Evolutionary conservation across 2,888 invertebrate genomes (phyloP).

Genomic region (Zygaena filipendulae): DNA sequence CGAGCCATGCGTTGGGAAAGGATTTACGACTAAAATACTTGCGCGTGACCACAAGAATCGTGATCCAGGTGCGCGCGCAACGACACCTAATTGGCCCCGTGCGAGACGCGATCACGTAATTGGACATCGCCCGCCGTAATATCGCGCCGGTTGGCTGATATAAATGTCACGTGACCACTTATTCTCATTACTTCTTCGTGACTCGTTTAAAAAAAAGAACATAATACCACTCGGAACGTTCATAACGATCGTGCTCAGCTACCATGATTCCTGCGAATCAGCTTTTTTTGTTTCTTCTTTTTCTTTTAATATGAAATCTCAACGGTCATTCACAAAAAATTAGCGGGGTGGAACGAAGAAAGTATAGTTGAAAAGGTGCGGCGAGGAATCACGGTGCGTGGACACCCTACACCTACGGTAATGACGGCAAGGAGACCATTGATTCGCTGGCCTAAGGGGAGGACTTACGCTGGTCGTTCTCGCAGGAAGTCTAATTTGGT

Average conservation of each 20-base stretch:
- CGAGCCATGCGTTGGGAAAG: slow-evolving; percentile 24
- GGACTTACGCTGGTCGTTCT: slow-evolving; percentile 49
- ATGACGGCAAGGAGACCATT: slow-evolving; percentile 25
- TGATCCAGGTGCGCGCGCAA: slow-evolving; percentile 52
- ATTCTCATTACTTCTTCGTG: slow-evolving; percentile 18
- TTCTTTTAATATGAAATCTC: too few relatives aligned
- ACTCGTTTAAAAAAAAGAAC: too few relatives aligned
- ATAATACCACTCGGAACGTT: too few relatives aligned
- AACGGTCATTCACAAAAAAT: slow-evolving; percentile 60
- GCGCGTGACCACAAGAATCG: slow-evolving; percentile 52
- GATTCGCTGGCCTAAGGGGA: slow-evolving; percentile 22
- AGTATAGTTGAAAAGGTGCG: slow-evolving; percentile 60
- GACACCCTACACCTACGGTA: slow-evolving; percentile 38
- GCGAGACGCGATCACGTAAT: slow-evolving; percentile 54
- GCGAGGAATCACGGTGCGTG: slow-evolving; percentile 55
- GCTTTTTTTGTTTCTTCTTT: too few relatives aligned
- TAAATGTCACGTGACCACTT: slow-evolving; percentile 34
- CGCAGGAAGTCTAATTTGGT: slow-evolving; percentile 40
- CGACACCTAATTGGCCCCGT: slow-evolving; percentile 56
- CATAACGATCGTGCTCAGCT: slow-evolving; percentile 37
- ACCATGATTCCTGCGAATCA: slow-evolving; percentile 64
- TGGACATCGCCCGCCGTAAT: slow-evolving; percentile 55
- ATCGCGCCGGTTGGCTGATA: slow-evolving; percentile 44
- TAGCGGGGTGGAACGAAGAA: slow-evolving; percentile 48
- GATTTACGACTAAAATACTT: slow-evolving; percentile 44